Evolutionary conservation across 2,888 invertebrate species (phyloP).

Genomic region (Julus scandinavius): DNA sequence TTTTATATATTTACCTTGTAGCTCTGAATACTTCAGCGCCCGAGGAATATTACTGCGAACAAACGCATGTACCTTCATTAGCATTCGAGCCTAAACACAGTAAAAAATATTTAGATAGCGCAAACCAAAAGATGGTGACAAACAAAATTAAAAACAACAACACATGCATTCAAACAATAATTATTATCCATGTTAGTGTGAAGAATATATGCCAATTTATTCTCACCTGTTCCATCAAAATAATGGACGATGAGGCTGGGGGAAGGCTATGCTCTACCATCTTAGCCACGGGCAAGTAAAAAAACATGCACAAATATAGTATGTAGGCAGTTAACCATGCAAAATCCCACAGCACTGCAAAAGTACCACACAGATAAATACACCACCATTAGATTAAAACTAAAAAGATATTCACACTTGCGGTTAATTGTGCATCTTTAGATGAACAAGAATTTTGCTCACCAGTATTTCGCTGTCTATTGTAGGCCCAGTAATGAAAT

Average conservation of each 20-base stretch:
- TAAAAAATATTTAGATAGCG: background rate
- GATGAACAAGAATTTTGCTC: background rate
- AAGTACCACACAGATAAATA: conserved; percentile 23
- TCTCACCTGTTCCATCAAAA: conserved; percentile 73
- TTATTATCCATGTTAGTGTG: background rate
- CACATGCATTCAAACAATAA: background rate
- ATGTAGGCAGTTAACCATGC: conserved; percentile 63
- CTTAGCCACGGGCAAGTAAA: conserved; percentile 67
- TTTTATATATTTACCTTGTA: background rate
- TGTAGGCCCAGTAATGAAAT: conserved; percentile 67
- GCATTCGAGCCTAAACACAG: conserved; percentile 73
- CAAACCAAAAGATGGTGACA: background rate
- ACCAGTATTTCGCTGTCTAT: conserved; percentile 62
- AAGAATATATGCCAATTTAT: background rate
- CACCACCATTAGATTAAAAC: background rate
- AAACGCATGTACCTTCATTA: conserved; percentile 90
- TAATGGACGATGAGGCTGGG: conserved; percentile 70
- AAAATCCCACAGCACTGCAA: conserved; percentile 63
- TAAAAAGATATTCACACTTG: background rate
- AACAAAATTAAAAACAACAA: too few relatives aligned
- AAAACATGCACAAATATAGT: conserved; percentile 63
- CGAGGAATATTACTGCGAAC: conserved; percentile 77
- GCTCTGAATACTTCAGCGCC: conserved; percentile 68
- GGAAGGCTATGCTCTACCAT: conserved; percentile 69
- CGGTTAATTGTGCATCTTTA: background rate